A percentile compares a stretch with the other conserved stretches of the same genome.
These are phyloP conservation scores for Sebastes schlegelii DNA, from an alignment of 2,113 vertebrate genomes.

Conservation along the genomic window DNA sequence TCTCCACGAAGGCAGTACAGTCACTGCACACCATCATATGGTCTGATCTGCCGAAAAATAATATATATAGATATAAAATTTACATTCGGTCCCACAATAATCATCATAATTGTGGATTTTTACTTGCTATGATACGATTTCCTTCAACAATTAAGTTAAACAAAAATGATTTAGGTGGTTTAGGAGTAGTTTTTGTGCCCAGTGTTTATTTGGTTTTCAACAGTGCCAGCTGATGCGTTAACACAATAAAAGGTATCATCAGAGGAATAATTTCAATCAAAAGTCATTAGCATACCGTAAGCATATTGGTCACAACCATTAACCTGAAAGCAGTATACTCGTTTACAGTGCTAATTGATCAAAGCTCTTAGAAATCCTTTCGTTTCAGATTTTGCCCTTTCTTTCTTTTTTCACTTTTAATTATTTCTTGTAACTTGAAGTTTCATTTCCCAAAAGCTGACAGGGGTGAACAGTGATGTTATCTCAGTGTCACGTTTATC, in stretches of 20 bases:
- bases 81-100: background rate
- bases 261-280: constrained; percentile 1
- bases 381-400: background rate
- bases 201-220: background rate
- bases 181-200: background rate
- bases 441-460: constrained; percentile 1
- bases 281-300: constrained; percentile 3
- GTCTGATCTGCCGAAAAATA: background rate
- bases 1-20: constrained; percentile 13
- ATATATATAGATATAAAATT: background rate
- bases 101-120: background rate
- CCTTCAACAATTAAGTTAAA: background rate
- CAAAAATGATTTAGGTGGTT: background rate
- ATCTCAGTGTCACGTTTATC: constrained; percentile 27
- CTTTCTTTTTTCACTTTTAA: background rate
- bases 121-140: background rate
- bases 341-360: background rate
- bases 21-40: background rate
- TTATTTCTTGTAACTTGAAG: background rate
- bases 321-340: background rate
- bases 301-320: background rate
- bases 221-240: background rate
- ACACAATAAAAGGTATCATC: background rate
- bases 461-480: constrained; percentile 16
- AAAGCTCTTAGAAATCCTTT: background rate